Percentiles rank a stretch among this genome's conserved stretches.
phyloP scores from a whole-genome alignment of 1,140 invertebrate species.

The Laodelphax striatellus region DNA sequence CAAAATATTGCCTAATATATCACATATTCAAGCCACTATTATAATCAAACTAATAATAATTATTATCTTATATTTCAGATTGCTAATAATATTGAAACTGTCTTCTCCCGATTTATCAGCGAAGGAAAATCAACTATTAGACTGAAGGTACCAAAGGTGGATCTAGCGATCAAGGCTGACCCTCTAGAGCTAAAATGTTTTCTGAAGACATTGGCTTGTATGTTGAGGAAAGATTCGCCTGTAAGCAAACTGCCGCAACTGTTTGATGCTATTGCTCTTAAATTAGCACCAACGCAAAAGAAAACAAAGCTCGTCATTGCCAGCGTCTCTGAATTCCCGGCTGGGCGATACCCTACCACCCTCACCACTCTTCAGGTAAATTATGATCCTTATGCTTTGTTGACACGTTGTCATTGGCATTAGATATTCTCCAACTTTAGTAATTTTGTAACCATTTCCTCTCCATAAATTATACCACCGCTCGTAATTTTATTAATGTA shows the following conservation, averaged over 20 bases:
- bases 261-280: background rate
- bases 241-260: constrained; percentile 23
- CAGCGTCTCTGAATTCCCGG: constrained; percentile 49
- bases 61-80: constrained; percentile 32
- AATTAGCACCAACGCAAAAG: constrained; percentile 8
- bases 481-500: too few species aligned
- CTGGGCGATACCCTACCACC: constrained; percentile 52
- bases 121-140: constrained; percentile 64
- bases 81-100: constrained; percentile 45
- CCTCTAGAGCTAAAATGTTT: constrained; percentile 53
- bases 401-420: too few species aligned
- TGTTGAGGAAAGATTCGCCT: constrained; percentile 42
- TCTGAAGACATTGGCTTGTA: constrained; percentile 46
- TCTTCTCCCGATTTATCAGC: constrained; percentile 53
- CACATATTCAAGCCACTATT: too few species aligned
- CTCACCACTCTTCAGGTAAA: constrained; percentile 36
- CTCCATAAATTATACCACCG: too few species aligned
- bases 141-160: constrained; percentile 52
- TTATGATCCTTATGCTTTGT: constrained; percentile 18
- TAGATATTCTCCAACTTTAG: too few species aligned
- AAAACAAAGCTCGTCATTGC: constrained; percentile 46
- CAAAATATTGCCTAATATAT: too few species aligned
- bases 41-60: too few species aligned
- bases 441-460: too few species aligned
- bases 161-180: constrained; percentile 52